These are phyloP conservation scores for Myxocyprinus asiaticus DNA, from an alignment of 2,113 vertebrate genomes.

Conservation along the genomic window DNA sequence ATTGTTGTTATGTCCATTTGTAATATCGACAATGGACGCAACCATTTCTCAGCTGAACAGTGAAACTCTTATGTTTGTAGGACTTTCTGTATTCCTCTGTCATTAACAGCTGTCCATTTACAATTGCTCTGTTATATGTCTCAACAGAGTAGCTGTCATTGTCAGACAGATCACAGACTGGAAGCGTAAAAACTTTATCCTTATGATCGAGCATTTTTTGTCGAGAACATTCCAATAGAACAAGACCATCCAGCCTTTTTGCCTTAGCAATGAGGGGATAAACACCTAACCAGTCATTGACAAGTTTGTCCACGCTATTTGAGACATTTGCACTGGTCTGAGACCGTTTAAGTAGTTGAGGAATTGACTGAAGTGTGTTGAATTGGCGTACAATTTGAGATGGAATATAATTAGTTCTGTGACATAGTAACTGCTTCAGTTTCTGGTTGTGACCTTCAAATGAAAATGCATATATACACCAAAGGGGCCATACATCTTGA, in stretches of 20 bases:
- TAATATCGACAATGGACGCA: conserved; percentile 6
- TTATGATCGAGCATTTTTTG: background rate
- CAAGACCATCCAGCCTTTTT: background rate
- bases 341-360: background rate
- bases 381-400: conserved; percentile 8
- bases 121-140: background rate
- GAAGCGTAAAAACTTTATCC: background rate
- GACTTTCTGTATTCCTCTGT: conserved; percentile 3
- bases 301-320: background rate
- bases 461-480: conserved; percentile 33
- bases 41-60: background rate
- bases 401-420: conserved; percentile 25
- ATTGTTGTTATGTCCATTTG: background rate
- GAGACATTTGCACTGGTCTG: background rate
- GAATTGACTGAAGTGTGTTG: conserved; percentile 16
- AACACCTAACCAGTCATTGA: background rate
- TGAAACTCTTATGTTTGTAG: background rate
- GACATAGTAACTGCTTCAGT: conserved; percentile 24
- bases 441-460: conserved; percentile 28
- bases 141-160: background rate
- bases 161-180: conserved; percentile 9
- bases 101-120: background rate
- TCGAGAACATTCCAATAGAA: background rate
- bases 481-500: conserved; percentile 28
- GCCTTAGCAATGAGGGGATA: background rate